phyloP scores from a whole-genome alignment of 2,888 invertebrate species.

The Pseudococcus longispinus region DNA sequence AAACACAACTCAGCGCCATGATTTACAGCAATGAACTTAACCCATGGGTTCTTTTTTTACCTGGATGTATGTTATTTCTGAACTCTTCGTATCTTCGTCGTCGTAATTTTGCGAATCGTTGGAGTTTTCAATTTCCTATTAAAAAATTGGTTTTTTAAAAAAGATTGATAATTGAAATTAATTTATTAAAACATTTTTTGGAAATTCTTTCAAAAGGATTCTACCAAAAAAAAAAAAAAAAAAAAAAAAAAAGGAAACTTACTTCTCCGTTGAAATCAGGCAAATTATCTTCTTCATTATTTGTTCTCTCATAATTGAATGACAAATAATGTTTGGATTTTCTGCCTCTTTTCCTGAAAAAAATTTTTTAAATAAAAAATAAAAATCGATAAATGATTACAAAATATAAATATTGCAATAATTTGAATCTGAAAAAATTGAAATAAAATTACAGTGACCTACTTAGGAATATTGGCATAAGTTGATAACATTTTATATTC shows the following conservation, averaged over 20 bases:
- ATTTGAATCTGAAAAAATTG: no score
- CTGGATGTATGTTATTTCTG: slow-evolving; percentile 24
- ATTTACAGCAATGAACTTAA: background rate
- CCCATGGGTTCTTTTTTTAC: slow-evolving; percentile 53
- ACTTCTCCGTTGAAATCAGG: slow-evolving; percentile 80
- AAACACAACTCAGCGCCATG: slow-evolving; percentile 1
- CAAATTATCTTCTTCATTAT: slow-evolving; percentile 76
- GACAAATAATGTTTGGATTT: background rate
- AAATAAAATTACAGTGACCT: background rate
- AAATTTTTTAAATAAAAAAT: no score
- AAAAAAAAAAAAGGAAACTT: slow-evolving; percentile 62
- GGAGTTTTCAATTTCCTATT: slow-evolving; percentile 62
- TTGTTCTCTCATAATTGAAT: slow-evolving; percentile 61
- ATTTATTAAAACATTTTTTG: no score
- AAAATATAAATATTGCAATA: background rate
- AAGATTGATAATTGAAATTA: no score
- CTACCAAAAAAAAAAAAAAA: background rate
- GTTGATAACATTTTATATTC: slow-evolving; percentile 52
- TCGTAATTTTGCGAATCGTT: slow-evolving; percentile 60
- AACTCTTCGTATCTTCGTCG: slow-evolving; percentile 41
- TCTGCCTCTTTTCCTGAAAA: background rate
- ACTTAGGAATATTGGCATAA: slow-evolving; percentile 38
- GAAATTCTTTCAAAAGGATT: no score
- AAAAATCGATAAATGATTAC: background rate
- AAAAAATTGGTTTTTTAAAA: background rate